phyloP scores from a whole-genome alignment of 2,113 vertebrate species.

The Apistogramma diplotaenia region DNA sequence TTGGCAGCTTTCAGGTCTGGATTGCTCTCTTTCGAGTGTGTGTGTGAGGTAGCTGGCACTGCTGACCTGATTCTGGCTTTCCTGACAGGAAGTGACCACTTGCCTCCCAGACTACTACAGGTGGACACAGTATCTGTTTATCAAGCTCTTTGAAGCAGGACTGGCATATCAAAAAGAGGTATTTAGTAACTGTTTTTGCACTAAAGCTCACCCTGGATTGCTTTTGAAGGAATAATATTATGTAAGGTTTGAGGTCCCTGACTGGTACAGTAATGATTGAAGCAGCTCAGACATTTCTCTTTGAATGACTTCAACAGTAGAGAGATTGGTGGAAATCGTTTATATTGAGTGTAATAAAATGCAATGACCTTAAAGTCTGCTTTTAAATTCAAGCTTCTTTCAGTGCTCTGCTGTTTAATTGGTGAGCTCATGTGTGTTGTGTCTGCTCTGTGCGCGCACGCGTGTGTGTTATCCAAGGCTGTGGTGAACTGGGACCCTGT shows the following conservation, averaged over 20 bases:
- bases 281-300: neutral
- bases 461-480: slow-evolving; percentile 74
- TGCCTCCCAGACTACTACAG: slow-evolving; percentile 93
- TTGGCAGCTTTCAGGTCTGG: neutral
- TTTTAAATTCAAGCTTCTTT: slow-evolving; percentile 31
- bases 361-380: slow-evolving; percentile 29
- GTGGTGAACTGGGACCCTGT: slow-evolving; percentile 98
- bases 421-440: neutral
- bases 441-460: neutral
- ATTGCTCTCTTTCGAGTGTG: neutral
- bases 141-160: slow-evolving; percentile 90
- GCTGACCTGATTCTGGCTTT: slow-evolving; percentile 12
- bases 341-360: slow-evolving; percentile 45
- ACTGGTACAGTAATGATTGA: slow-evolving; percentile 15
- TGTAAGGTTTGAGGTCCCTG: slow-evolving; percentile 3
- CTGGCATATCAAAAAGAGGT: slow-evolving; percentile 98
- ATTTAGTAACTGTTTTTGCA: slow-evolving; percentile 43
- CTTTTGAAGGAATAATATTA: slow-evolving; percentile 8
- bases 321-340: slow-evolving; percentile 5
- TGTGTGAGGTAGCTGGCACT: neutral
- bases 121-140: slow-evolving; percentile 95
- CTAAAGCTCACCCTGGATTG: slow-evolving; percentile 4
- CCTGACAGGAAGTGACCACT: slow-evolving; percentile 89
- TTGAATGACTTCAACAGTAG: neutral
- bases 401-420: slow-evolving; percentile 27